These are phyloP conservation scores for Steinernema hermaphroditum DNA, from an alignment of 2,888 invertebrate genomes.

Conservation along the genomic window DNA sequence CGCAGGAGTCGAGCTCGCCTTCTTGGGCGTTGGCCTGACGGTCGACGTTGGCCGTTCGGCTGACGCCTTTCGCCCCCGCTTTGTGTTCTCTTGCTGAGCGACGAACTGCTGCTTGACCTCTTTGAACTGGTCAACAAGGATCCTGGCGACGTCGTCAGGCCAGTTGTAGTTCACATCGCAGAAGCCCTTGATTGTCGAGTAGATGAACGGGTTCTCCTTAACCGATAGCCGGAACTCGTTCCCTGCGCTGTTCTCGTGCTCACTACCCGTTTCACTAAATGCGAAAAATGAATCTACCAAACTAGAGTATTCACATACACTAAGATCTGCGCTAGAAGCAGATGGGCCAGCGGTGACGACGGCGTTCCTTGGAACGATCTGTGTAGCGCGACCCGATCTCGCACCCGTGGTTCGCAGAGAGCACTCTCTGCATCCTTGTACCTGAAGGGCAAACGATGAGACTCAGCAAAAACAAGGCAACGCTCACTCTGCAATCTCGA, in stretches of 20 bases:
- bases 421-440: constrained; percentile 73
- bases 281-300: background rate
- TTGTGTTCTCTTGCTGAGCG: constrained; percentile 7
- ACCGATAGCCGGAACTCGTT: background rate
- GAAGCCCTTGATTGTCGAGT: constrained; percentile 2
- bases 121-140: background rate
- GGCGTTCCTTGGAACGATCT: background rate
- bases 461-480: background rate
- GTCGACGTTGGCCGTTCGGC: background rate
- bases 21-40: background rate
- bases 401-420: background rate
- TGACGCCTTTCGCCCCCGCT: constrained; percentile 2
- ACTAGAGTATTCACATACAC: background rate
- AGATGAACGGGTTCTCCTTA: background rate
- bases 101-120: background rate
- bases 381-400: background rate
- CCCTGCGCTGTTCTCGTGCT: background rate
- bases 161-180: background rate
- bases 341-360: background rate
- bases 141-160: background rate
- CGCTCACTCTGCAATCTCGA: constrained; percentile 53
- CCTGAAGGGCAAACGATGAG: background rate
- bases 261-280: constrained; percentile 20
- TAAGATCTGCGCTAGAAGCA: background rate
- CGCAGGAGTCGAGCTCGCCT: background rate